A percentile compares a stretch with the other conserved stretches of the same genome.
These are phyloP conservation scores for Enteromius fasciolatus DNA, from an alignment of 2,797 vertebrate genomes.

Conservation along the genomic window DNA sequence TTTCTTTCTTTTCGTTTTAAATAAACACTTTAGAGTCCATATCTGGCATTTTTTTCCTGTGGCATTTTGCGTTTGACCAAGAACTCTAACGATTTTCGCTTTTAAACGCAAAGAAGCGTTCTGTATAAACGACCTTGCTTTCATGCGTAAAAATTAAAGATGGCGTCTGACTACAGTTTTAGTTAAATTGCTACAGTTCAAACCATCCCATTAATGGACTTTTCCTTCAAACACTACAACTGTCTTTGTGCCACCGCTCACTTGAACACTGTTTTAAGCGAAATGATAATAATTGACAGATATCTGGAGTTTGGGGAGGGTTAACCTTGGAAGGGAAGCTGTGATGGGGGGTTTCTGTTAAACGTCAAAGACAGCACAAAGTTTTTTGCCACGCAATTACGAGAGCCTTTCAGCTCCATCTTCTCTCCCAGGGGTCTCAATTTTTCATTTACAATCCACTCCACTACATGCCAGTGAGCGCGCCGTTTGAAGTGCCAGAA, in stretches of 20 bases:
- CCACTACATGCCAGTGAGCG: slow-evolving; percentile 74
- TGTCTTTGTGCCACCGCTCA: background rate
- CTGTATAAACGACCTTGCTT: background rate
- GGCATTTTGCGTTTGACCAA: background rate
- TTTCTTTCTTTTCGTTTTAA: background rate
- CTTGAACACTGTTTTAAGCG: background rate
- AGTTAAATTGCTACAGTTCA: background rate
- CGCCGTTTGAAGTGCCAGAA: slow-evolving; percentile 82
- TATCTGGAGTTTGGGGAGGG: slow-evolving; percentile 64
- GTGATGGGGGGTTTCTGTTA: slow-evolving; percentile 75
- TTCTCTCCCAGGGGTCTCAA: slow-evolving; percentile 79
- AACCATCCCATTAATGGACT: background rate
- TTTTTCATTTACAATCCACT: slow-evolving; percentile 75
- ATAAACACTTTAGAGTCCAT: background rate
- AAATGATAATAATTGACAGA: slow-evolving; percentile 53
- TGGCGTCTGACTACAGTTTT: background rate
- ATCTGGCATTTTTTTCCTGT: background rate
- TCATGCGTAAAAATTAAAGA: background rate
- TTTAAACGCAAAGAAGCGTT: background rate
- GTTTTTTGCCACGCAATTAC: slow-evolving; percentile 86
- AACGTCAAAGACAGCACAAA: slow-evolving; percentile 84
- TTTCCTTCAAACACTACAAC: background rate
- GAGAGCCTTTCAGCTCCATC: slow-evolving; percentile 79
- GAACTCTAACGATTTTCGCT: background rate
- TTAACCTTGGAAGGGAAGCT: slow-evolving; percentile 58